Evolutionary conservation across 2,888 invertebrate species (phyloP), one percentile per base, ranked within the genome.

Genomic region (Epirrhoe tristata): DNA sequence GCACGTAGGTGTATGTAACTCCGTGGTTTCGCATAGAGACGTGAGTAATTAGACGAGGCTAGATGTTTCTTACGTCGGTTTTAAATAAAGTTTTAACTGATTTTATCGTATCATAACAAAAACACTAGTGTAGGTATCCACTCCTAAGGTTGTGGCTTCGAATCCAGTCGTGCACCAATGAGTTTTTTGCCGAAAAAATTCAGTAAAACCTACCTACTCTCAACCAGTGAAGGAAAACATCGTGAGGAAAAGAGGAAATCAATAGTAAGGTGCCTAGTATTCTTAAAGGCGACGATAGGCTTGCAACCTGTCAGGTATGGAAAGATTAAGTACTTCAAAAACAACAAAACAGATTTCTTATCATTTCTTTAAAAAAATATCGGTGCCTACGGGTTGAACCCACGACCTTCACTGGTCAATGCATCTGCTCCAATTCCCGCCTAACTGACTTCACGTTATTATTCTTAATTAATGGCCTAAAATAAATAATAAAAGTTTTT

Each of bases 381-480:
- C 39, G 12, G 12, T 10, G 39, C n/a, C n/a, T 24, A 8, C 10
- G 10, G 36, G 36, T 43, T 43, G 39, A 43, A 43, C 36, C 36
- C 36, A 10, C 36, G 36, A 39, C 36, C 36, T 12, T 24, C 24
- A 24, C 12, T 0, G 39, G 39, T 43, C 39, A 43, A 43, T 43
- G 2, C 12, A 12, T 12, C 39, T 12, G 39, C 39, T 10, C 39
- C 39, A 43, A n/a, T 31, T 39, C 39, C 8, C 59, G n/a, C 24
- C n/a, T 14, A 52, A 59, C 36, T n/a, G 51, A 6, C 14, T 34
- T 50, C 34, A 72, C 39, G 39, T 12, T 43, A 43, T 43, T 39
- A 39, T 43, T 10, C 5, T 69, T 86, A 88, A 88, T 88, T 87
- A 87, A 88, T 88, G 84, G 70, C 68, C 78, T 74, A 12, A 81